Percentiles rank a stretch among this genome's conserved stretches.
Conservation (phyloP, 2,113 vertebrate species). For the Prietella phreatophila region DNA sequence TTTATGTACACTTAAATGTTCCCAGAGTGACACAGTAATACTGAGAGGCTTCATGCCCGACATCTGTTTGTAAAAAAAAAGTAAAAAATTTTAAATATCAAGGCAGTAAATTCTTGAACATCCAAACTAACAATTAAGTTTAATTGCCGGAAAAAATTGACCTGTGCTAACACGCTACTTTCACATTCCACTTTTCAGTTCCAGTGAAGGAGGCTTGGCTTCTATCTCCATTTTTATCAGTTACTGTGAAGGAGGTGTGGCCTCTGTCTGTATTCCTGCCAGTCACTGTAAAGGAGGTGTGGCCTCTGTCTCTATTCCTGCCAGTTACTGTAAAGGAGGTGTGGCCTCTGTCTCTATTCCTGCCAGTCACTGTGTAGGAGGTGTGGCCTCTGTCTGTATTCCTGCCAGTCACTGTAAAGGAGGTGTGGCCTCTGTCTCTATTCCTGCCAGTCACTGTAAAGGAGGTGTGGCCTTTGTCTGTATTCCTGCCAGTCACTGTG, state of each 20-base stretch:
- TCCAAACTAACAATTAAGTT: conserved; percentile 5
- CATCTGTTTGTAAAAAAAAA: conserved; percentile 16
- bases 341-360: background rate
- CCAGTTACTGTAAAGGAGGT: background rate
- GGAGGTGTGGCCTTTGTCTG: background rate
- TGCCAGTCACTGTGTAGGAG: background rate
- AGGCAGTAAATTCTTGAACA: background rate
- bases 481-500: background rate
- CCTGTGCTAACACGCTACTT: background rate
- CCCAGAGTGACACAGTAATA: background rate
- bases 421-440: background rate
- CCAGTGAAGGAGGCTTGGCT: background rate
- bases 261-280: background rate
- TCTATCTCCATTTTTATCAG: background rate
- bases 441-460: background rate
- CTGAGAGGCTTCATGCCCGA: conserved; percentile 9
- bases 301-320: background rate
- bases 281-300: background rate
- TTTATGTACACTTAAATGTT: conserved; percentile 21
- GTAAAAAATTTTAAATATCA: too few relatives aligned
- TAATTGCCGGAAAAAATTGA: background rate
- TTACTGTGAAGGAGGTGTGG: background rate
- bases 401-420: too few relatives aligned
- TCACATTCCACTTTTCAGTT: background rate
- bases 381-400: background rate